A percentile compares a stretch with the other conserved stretches of the same genome.
Conservation (phyloP, 2,113 vertebrate genomes). For the Gnathonemus longibarbis region DNA sequence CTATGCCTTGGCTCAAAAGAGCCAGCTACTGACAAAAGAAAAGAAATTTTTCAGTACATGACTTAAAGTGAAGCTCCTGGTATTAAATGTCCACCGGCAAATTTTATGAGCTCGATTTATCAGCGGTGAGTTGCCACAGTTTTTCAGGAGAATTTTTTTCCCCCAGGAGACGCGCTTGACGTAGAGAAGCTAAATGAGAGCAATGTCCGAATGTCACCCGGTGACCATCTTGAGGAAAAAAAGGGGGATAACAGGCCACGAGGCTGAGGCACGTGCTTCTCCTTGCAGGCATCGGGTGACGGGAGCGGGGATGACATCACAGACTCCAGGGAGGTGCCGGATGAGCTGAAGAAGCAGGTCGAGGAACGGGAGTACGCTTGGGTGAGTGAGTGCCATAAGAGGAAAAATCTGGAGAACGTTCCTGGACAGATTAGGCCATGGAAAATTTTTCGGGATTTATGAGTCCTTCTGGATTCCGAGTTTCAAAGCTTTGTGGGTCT, state of each 20-base stretch:
- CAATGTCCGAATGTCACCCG: not conserved
- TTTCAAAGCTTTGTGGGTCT: not conserved
- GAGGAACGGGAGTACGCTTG: conserved; percentile 51
- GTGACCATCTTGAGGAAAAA: not conserved
- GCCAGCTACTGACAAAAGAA: not conserved
- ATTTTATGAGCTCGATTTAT: not conserved
- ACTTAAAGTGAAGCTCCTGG: not conserved
- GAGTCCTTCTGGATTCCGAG: not conserved
- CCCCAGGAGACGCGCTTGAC: not conserved
- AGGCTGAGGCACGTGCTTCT: not conserved
- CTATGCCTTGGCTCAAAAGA: not conserved
- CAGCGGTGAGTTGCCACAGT: not conserved
- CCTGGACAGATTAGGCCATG: not conserved
- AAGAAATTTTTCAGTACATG: not conserved
- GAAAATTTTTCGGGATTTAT: conserved; percentile 2
- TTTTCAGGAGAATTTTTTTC: not conserved
- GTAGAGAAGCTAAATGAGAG: not conserved
- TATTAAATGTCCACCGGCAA: not conserved
- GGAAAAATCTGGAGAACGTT: not conserved
- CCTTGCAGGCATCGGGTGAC: conserved; percentile 74
- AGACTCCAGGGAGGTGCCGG: conserved; percentile 55
- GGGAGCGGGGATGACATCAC: conserved; percentile 65
- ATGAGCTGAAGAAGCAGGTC: conserved; percentile 59
- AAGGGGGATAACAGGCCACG: not conserved
- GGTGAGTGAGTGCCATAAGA: conserved; percentile 36